These are phyloP conservation scores for Danio aesculapii DNA, from an alignment of 2,797 vertebrate species.

Conservation along the genomic window DNA sequence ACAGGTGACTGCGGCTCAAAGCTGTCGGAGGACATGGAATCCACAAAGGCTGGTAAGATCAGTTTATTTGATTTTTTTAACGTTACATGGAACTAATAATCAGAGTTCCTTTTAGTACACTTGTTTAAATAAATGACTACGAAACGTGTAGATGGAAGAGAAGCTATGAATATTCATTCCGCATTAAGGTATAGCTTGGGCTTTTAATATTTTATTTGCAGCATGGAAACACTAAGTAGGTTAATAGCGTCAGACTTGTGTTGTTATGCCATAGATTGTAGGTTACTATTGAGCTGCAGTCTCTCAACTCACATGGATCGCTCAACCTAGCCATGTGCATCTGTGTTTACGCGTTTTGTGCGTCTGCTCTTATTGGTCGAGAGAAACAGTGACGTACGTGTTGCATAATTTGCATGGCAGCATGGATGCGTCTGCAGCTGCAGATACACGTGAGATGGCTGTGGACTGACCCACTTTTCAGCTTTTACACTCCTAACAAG, in stretches of 20 bases:
- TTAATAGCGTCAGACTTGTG: conserved; percentile 63
- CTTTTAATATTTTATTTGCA: background rate
- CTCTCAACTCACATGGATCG: conserved; percentile 86
- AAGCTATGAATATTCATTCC: background rate
- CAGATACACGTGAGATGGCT: conserved; percentile 85
- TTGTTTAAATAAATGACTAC: background rate
- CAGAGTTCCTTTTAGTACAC: background rate
- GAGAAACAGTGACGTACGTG: conserved; percentile 75
- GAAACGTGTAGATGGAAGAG: background rate
- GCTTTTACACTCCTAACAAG: conserved; percentile 43
- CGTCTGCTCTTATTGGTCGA: conserved; percentile 82
- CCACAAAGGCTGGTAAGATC: conserved; percentile 77
- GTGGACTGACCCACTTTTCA: conserved; percentile 83
- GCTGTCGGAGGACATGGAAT: conserved; percentile 73
- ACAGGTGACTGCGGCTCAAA: conserved; percentile 67
- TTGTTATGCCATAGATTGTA: conserved; percentile 59
- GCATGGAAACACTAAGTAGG: conserved; percentile 57
- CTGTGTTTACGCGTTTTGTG: conserved; percentile 87
- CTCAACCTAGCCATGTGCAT: conserved; percentile 86
- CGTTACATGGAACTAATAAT: background rate
- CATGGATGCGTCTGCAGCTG: conserved; percentile 68
- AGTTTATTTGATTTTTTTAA: no score
- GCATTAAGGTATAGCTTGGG: background rate
- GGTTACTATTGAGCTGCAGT: conserved; percentile 62
- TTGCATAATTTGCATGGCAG: conserved; percentile 81